A percentile compares a stretch with the other conserved stretches of the same genome.
These are phyloP conservation scores for Cichlasoma orientale DNA, from an alignment of 2,797 vertebrate species.

Conservation along the genomic window DNA sequence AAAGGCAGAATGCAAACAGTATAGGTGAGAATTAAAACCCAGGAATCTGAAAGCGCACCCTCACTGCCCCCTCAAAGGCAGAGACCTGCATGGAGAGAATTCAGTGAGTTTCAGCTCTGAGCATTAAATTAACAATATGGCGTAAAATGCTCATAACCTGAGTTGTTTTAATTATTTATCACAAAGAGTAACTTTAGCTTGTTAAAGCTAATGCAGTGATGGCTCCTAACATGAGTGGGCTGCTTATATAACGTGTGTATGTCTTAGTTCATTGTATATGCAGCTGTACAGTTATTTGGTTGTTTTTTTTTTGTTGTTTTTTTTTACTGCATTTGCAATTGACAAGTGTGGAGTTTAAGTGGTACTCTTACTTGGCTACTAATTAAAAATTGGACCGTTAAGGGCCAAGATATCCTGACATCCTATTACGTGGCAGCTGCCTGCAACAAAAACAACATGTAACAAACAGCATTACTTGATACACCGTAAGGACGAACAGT, in stretches of 20 bases:
- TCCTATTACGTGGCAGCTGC: neutral
- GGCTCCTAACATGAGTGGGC: neutral
- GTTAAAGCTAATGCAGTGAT: neutral
- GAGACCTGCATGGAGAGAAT: neutral
- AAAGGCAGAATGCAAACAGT: neutral
- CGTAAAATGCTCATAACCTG: neutral
- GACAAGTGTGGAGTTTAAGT: neutral
- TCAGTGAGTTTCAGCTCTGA: neutral
- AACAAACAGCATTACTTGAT: neutral
- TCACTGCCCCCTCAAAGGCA: neutral
- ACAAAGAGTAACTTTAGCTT: neutral
- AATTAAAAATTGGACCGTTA: neutral
- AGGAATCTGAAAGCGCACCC: neutral
- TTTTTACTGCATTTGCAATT: neutral
- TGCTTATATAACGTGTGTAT: neutral
- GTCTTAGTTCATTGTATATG: neutral
- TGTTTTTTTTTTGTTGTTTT: neutral
- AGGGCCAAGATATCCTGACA: neutral
- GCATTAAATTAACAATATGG: neutral
- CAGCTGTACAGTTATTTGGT: neutral
- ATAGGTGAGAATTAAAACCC: neutral
- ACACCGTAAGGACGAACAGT: neutral
- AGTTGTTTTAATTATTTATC: neutral
- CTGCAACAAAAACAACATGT: neutral
- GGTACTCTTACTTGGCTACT: neutral